Conservation (phyloP, 2,113 vertebrate species). For the Carassius gibelio region DNA sequence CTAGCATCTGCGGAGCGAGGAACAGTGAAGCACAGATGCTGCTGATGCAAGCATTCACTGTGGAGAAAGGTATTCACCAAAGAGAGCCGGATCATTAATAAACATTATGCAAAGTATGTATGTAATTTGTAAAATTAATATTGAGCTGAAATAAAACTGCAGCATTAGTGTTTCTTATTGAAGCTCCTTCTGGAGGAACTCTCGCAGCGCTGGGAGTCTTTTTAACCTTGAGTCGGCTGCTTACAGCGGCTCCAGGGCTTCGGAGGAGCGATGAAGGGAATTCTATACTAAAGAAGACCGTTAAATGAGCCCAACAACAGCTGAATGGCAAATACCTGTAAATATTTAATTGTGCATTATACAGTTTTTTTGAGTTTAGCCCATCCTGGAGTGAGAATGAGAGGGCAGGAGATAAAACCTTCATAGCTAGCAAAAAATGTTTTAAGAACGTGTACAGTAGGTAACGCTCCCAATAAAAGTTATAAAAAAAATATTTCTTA, state of each 20-base stretch:
- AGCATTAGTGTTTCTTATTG: slow-evolving; percentile 17
- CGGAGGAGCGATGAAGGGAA: background rate
- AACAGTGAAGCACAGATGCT: slow-evolving; percentile 23
- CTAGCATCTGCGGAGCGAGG: background rate
- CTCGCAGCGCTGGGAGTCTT: slow-evolving; percentile 5
- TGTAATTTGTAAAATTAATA: slow-evolving; percentile 49
- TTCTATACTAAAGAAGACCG: background rate
- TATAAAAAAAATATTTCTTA: no score
- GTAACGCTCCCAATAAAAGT: background rate
- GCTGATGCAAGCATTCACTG: slow-evolving; percentile 22
- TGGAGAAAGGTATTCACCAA: slow-evolving; percentile 17
- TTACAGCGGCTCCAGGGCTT: slow-evolving; percentile 47
- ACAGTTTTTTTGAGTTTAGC: slow-evolving; percentile 42
- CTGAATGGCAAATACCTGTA: slow-evolving; percentile 42
- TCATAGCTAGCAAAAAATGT: background rate
- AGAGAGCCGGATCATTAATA: slow-evolving; percentile 38
- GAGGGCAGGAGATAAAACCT: slow-evolving; percentile 43
- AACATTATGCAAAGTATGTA: slow-evolving; percentile 38
- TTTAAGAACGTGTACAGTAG: background rate
- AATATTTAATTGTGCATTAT: slow-evolving; percentile 52
- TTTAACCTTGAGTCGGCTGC: slow-evolving; percentile 32
- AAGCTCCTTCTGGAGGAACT: slow-evolving; percentile 2
- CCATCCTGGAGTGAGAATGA: background rate
- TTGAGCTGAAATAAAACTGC: slow-evolving; percentile 44
- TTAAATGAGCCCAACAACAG: slow-evolving; percentile 25